Base-by-base conservation (phyloP, 2,797 vertebrate genomes). In the Cercopithecus petaurista region DNA sequence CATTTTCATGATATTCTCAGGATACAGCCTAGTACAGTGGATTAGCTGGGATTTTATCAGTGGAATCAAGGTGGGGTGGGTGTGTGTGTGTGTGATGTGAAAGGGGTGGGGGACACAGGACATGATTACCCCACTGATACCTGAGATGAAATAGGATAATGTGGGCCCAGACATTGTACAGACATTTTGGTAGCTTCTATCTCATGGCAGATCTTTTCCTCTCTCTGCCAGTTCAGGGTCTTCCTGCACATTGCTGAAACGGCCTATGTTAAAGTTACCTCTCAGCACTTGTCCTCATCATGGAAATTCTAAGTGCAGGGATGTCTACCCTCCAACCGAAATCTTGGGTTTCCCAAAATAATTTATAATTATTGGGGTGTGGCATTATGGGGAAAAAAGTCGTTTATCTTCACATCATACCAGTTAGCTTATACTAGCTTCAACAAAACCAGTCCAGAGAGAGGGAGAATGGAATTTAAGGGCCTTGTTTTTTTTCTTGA, bases 261-360 rank as follows among this genome's bases (percentile, higher is more conserved):
- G 21, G 14, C 77, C n/a, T 83, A 77, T 30, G n/a, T 75, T 92
- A 81, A 13, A 91, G 80, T 95, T 91, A 83, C 5, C 39, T 82
- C 41, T 88, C 41, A 52, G 39, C 9, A 33, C 59, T 64, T 72
- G 7, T 88, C 55, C 70, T 93, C 57, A 81, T n/a, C 22, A 41
- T 77, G 75, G 46, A 52, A 59, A 79, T 95, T 67, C 80, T 73
- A 82, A 55, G 30, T 79, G 82, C n/a, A 93, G 59, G 26, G 10
- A 92, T 95, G 48, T 72, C 70, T 33, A 92, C 55, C 21, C n/a
- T 48, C 26, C n/a, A 52, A 33, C 36, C 85, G 33, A 15, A 92
- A 72, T 90, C 48, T 72, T 80, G 93, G 72, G 73, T 94, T 95
- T 90, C 50, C 73, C 50, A 81, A 79, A 94, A 80, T n/a, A 72